A percentile compares a stretch with the other conserved stretches of the same genome.
These are phyloP conservation scores for Scolopax mira DNA, from an alignment of 2,113 vertebrate genomes.

Conservation along the genomic window DNA sequence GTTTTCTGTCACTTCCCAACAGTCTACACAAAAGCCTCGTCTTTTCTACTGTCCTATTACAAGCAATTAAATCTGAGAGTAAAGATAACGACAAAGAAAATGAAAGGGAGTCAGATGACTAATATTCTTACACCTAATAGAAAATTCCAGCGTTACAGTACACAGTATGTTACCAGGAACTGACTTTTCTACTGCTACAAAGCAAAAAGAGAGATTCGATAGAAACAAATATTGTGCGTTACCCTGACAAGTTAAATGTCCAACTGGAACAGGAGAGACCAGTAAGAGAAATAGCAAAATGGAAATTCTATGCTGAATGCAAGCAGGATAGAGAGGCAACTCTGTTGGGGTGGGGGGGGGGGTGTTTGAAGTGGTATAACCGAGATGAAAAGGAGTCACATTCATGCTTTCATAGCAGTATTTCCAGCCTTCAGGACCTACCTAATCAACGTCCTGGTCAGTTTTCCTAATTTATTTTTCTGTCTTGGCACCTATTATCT, in stretches of 20 bases:
- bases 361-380: rapidly evolving
- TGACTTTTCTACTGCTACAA: background rate
- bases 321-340: background rate
- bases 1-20: background rate
- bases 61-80: background rate
- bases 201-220: rapidly evolving
- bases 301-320: background rate
- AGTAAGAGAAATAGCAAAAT: background rate
- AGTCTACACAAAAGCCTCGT: background rate
- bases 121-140: background rate
- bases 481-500: background rate
- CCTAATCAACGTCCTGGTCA: background rate
- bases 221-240: background rate
- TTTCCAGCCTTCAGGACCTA: background rate
- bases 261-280: background rate
- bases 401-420: background rate
- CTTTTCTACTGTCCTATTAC: background rate
- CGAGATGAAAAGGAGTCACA: background rate
- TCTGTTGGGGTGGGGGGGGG: rapidly evolving
- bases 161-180: background rate
- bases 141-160: background rate
- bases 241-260: background rate
- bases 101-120: background rate
- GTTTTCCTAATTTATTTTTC: background rate
- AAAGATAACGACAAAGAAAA: background rate